Base-by-base conservation (phyloP, 2,888 invertebrate species). In the Pyrochroa serraticornis region DNA sequence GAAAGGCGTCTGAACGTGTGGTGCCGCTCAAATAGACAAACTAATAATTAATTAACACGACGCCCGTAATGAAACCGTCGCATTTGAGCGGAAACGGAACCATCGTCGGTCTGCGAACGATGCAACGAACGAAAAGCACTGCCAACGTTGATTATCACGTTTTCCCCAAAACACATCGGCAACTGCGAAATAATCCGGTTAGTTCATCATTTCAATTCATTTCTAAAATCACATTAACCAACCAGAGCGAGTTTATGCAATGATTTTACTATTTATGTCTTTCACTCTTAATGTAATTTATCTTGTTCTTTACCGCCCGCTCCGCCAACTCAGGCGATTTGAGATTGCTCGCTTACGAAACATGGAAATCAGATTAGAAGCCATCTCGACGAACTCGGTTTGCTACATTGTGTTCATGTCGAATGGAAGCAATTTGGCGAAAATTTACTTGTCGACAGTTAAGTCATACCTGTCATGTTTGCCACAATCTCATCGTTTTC, bases 211-310 rank as follows among this genome's bases (percentile, higher is more conserved):
- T 63, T 65, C 64, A 67, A 67, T 69, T 68, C 65, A 69, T 66
- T 67, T 62, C 62, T 50, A 57, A 55, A 68, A 69, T 69, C 66
- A 60, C 60, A 62, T 67, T 66, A 68, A 56, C 54, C 59, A 64
- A 65, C 58, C 65, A 63, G 52, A 66, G 62, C 61, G 64, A 61
- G 63, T 62, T 58, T 67, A 66, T 63, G 61, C 65, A 65, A 67
- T 67, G 62, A 67, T 69, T 66, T 68, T 64, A 64, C 63, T 67
- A 68, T 69, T 68, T 68, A 66, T 62, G 63, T 65, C 63, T 64
- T 64, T 64, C 62, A 62, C 38, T 58, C 56, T 51, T 64, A 63
- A 66, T 66, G 58, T 60, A 66, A 66, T 66, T 64, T 66, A 66
- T 66, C 58, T 53, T 50, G 61, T 59, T 58, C 61, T 58, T 62